Evolutionary conservation across 1,140 invertebrate genomes (phyloP).

Genomic region (Solenopsis fugax): DNA sequence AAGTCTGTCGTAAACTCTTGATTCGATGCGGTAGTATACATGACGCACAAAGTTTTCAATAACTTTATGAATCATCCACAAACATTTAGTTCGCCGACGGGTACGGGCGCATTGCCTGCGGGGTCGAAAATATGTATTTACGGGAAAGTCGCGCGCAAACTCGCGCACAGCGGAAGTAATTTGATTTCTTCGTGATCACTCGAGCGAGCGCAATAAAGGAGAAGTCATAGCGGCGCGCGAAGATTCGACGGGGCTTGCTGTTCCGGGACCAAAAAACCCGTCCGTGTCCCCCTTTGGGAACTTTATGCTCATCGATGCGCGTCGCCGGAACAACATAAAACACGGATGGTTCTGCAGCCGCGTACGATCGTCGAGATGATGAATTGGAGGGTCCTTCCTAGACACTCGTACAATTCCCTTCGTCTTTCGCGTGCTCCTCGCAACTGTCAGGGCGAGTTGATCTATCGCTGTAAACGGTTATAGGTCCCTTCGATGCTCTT

Average conservation of each 20-base stretch:
- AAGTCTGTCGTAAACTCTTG: constrained; percentile 24
- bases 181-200: constrained; percentile 71
- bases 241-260: constrained; percentile 19
- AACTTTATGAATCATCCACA: constrained; percentile 40
- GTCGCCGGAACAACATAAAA: constrained; percentile 58
- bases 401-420: constrained; percentile 16
- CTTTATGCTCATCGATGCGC: constrained; percentile 40
- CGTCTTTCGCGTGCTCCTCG: constrained; percentile 9
- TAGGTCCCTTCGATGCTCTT: constrained; percentile 35
- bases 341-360: background rate
- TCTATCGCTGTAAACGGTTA: constrained; percentile 43
- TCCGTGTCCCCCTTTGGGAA: background rate
- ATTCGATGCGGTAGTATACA: constrained; percentile 18
- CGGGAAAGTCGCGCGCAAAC: constrained; percentile 32
- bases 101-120: background rate
- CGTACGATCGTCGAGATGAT: constrained; percentile 43
- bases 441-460: constrained; percentile 49
- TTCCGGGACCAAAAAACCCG: constrained; percentile 3
- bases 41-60: constrained; percentile 49
- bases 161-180: constrained; percentile 65
- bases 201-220: constrained; percentile 71
- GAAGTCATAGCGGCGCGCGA: constrained; percentile 33
- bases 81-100: constrained; percentile 27
- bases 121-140: constrained; percentile 41
- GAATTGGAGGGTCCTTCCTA: constrained; percentile 37